Base-by-base conservation (phyloP, 2,888 invertebrate species). In the Hedya salicella region DNA sequence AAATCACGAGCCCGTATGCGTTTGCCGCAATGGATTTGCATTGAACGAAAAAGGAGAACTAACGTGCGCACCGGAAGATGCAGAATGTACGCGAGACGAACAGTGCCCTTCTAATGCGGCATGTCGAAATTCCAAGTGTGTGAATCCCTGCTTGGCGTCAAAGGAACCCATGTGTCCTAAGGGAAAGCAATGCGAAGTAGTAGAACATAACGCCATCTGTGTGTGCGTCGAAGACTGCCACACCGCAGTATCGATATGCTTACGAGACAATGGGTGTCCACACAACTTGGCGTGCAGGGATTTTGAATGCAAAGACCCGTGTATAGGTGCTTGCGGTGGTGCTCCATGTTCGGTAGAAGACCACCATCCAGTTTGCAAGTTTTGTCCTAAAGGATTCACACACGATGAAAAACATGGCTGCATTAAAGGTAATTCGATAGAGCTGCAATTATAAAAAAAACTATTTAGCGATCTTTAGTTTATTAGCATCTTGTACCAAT, bases 351-450 rank as follows among this genome's bases (percentile, higher is more conserved):
- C 96, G 92, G 97, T 97, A 80, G 97, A 97, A 95, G 97, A 97
- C 91, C 98, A 98, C 94, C 97, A 96, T 93, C 96, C 98, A 78
- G 95, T 96, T 91, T 98, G 98, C 96, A 97, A 97, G 95, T 97
- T 97, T 95, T 98, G 98, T 94, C 97, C 98, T 85, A 95, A 95
- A 91, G 98, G 97, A 94, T 98, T 96, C 94, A 95, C 95, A 93
- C 96, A 96, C 91, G 97, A 98, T 93, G 95, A 96, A 87, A 95
- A 95, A 94, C 96, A 96, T 93, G 97, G 97, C 96, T 98, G 98
- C 94, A 95, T 96, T 93, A 97, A 97, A 97, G 97, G 98, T 98
- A 98, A 97, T 89, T 86, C 78, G 75, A 77, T 75, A 76, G 79
- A 73, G 79, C 78, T 78, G 79, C 78, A 75, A 70, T 78, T 77